Evolutionary conservation across 2,797 vertebrate genomes (phyloP).

Genomic region (Hydrolagus colliei): DNA sequence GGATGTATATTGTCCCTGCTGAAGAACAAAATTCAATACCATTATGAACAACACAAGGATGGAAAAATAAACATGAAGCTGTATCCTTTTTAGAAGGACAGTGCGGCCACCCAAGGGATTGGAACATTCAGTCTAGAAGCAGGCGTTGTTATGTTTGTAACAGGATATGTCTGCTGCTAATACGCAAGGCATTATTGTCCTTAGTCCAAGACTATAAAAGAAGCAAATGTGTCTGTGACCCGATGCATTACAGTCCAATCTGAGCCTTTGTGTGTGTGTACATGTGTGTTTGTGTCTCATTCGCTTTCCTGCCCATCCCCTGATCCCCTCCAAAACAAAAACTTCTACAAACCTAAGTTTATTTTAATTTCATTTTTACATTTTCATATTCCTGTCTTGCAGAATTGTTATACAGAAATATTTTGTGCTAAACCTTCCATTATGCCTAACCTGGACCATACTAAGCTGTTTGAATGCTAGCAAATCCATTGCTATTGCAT

Average conservation of each 20-base stretch:
- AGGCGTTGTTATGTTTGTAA: conserved; percentile 78
- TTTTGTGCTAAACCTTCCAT: too few relatives aligned
- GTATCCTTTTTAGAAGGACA: conserved; percentile 5
- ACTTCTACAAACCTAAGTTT: background rate
- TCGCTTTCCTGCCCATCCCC: background rate
- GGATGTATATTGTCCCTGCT: background rate
- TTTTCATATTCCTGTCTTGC: too few relatives aligned
- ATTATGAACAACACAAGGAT: background rate
- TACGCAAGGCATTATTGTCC: conserved; percentile 45
- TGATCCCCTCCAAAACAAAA: conserved; percentile 17
- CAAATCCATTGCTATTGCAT: too few relatives aligned
- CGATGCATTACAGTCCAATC: conserved; percentile 22
- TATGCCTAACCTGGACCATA: too few relatives aligned
- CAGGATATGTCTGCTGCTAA: conserved; percentile 66
- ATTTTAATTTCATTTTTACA: too few relatives aligned
- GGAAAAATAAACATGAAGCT: conserved; percentile 31
- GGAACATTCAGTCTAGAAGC: conserved; percentile 54
- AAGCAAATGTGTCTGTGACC: conserved; percentile 21
- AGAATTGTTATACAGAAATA: too few relatives aligned
- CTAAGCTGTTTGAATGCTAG: too few relatives aligned
- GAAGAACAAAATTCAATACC: conserved; percentile 2
- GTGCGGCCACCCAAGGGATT: conserved; percentile 46
- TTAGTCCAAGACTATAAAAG: conserved; percentile 48
- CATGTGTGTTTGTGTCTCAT: background rate
- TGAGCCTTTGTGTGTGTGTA: conserved; percentile 21